These are phyloP conservation scores for Mythimna lalbum DNA, from an alignment of 2,888 invertebrate species.

Conservation along the genomic window DNA sequence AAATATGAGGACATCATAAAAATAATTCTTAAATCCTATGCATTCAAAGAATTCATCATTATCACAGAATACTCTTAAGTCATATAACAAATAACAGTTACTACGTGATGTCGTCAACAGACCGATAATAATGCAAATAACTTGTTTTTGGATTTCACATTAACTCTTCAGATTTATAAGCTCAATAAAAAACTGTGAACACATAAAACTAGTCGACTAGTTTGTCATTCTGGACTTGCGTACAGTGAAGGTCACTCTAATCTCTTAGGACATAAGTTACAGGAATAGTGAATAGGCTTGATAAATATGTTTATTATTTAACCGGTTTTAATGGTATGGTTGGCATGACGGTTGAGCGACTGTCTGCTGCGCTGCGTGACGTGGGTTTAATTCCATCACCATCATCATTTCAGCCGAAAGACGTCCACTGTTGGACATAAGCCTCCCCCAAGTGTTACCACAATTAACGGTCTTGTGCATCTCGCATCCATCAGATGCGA, in stretches of 20 bases:
- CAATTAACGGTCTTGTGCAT: too few relatives aligned
- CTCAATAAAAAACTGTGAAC: slow-evolving; percentile 21
- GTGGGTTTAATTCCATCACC: too few relatives aligned
- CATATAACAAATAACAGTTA: not conserved
- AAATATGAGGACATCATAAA: too few relatives aligned
- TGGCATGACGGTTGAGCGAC: too few relatives aligned
- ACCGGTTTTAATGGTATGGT: too few relatives aligned
- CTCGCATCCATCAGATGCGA: too few relatives aligned
- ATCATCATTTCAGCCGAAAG: too few relatives aligned
- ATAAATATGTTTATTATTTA: too few relatives aligned
- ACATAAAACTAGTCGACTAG: slow-evolving; percentile 16
- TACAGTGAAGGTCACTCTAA: slow-evolving; percentile 8
- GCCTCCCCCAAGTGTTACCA: too few relatives aligned
- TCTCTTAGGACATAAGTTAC: not conserved
- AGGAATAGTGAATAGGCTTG: not conserved
- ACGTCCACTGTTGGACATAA: too few relatives aligned
- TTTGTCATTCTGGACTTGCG: slow-evolving; percentile 17
- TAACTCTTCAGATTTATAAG: slow-evolving; percentile 5
- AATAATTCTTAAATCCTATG: too few relatives aligned
- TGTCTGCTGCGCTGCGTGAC: too few relatives aligned
- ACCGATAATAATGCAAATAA: slow-evolving; percentile 1
- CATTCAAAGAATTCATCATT: not conserved
- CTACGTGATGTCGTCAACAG: not conserved
- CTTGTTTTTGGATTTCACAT: slow-evolving; percentile 4
- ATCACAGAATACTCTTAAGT: not conserved